Evolutionary conservation across 2,113 vertebrate species (phyloP), one percentile per base, ranked within the genome.

Genomic region (Gallinago paraguaiae): DNA sequence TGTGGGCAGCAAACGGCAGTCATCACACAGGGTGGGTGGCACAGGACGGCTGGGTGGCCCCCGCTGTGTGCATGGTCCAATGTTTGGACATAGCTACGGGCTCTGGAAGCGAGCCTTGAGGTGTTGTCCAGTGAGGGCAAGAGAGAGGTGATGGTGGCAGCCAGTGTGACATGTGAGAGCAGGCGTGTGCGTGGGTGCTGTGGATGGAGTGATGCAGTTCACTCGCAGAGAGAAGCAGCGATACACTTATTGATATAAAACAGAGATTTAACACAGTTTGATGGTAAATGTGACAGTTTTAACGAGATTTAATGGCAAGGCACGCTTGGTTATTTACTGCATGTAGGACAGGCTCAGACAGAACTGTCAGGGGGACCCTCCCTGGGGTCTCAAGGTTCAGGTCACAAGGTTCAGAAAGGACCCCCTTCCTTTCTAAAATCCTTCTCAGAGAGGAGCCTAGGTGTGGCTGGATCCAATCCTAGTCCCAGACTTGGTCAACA

Each of bases 91-190:
- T 11, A 46, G 11, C 45, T 11, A 6, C 1, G 10, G 45, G 27
- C 5, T 1, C 61, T 27, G 33, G 27, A 65, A 43, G 18, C 19
- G 33, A 18, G 46, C 27, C 10, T 17, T 13, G 41, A 23, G 35
- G 22, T n/a, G 33, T 2, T 24, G 17, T 11, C 24, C 33, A 13
- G 19, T 3, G 12, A 75, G n/a, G 25, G 18, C 57, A n/a, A 16
- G 31, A 30, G 8, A 43, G 13, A 28, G 8, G 19, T 0, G 6
- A 10, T 1, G 3, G 7, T 0, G 39, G 37, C 10, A 17, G 20
- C 4, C 1, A 1, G 17, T 1, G 22, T 15, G 41, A n/a, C 7
- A 3, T 1, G 27, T 1, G 3, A 17, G 24, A 30, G 16, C 1
- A 2, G 31, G 19, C 69, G 2, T 5, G 24, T 13, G 19, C 1